Evolutionary conservation across 2,113 vertebrate species (phyloP), one percentile per base, ranked within the genome.

Genomic region (Clarias batrachus): DNA sequence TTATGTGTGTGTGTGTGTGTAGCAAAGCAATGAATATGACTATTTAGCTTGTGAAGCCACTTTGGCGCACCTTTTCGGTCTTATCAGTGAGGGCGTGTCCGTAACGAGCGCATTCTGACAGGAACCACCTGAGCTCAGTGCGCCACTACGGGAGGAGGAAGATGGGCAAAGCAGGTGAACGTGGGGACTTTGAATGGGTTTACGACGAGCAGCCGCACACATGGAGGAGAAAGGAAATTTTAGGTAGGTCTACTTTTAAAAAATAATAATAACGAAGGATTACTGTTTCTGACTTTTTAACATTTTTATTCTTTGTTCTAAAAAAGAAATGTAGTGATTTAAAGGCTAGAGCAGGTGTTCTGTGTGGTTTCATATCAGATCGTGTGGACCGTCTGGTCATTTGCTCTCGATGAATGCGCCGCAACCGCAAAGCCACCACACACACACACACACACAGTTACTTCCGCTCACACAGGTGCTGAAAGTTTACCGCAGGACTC

Each of bases 171-270:
- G 70, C 94, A 73, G 95, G 94, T 37, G 94, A 90, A 48, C 96
- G 97, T 60, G 92, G 23, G 4, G 97, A 99, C 89, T 99, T 99
- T 94, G 97, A 99, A 93, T 99, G 98, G 98, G 98, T 98, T 82
- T 99, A 99, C 92, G 96, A 91, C 25, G 98, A 99, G 76, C 98
- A 99, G 92, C 98, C 98, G 3, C 98, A 99, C 93, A 98, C 97
- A 10, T 96, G 97, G 77, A 95, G 98, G 87, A 96, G 97, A 88
- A 97, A 94, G 90, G 97, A 98, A 92, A 99, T 99, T 73, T 91
- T 99, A 71, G 98, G 98, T 99, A 94, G 94, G 96, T 81, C 71
- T 56, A 37, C 6, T 30, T 23, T 66, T n/a, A n/a, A 3, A 11
- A 27, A 48, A 73, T 52, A 33, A 16, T 2, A 70, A 65, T 23